Percentiles rank a stretch among this genome's conserved stretches.
phyloP scores from a whole-genome alignment of 2,888 invertebrate genomes.

The Linnaemya tessellans region DNA sequence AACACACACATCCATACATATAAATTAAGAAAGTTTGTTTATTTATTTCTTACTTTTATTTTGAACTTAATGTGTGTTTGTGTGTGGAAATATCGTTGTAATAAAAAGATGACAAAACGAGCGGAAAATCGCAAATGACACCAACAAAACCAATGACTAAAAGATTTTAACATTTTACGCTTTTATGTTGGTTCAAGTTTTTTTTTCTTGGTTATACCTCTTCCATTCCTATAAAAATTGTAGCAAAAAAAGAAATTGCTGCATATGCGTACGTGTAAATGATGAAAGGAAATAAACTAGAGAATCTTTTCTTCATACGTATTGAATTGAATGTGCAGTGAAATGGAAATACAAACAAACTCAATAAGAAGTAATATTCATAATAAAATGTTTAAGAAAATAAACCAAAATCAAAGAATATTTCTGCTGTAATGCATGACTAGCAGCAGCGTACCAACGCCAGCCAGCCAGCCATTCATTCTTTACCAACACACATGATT shows the following conservation, averaged over 20 bases:
- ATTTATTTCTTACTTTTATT: background rate
- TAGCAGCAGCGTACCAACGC: background rate
- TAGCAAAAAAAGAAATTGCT: conserved; percentile 39
- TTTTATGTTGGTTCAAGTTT: conserved; percentile 17
- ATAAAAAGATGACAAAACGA: conserved; percentile 76
- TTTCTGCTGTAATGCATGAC: conserved; percentile 8
- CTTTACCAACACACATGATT: background rate
- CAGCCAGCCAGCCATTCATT: too few relatives aligned
- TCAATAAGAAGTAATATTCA: conserved; percentile 59
- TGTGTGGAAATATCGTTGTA: conserved; percentile 22
- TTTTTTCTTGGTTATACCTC: background rate
- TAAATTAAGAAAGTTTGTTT: background rate
- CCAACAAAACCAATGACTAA: conserved; percentile 64
- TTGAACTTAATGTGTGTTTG: background rate
- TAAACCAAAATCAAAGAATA: conserved; percentile 36
- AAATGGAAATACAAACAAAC: conserved; percentile 53
- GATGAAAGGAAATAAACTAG: conserved; percentile 46
- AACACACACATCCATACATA: background rate
- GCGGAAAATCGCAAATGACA: conserved; percentile 80
- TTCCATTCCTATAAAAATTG: background rate
- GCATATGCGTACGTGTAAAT: conserved; percentile 70
- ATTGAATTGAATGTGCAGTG: conserved; percentile 51
- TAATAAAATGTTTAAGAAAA: conserved; percentile 33
- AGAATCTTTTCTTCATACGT: conserved; percentile 32
- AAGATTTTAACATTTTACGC: conserved; percentile 53